Evolutionary conservation across 2,888 invertebrate genomes (phyloP).

Genomic region (Deilephila porcellus): DNA sequence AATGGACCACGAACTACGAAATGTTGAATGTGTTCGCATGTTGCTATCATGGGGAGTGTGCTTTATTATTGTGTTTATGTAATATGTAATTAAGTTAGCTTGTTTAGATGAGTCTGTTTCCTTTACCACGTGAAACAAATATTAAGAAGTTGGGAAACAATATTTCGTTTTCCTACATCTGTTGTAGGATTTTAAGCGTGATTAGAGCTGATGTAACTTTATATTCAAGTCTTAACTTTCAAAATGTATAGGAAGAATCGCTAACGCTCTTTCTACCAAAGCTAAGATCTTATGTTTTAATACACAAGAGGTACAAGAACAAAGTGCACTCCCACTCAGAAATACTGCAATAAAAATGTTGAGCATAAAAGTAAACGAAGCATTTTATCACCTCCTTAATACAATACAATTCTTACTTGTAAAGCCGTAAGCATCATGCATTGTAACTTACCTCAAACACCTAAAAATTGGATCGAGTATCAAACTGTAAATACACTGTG

Average conservation of each 20-base stretch:
- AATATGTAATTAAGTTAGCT: not conserved
- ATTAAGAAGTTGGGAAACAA: no score
- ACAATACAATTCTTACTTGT: not conserved
- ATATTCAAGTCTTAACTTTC: no score
- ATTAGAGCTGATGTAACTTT: no score
- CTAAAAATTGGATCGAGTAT: constrained; percentile 14
- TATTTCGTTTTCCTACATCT: no score
- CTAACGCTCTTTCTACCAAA: no score
- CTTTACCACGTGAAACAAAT: no score
- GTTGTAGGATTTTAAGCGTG: no score
- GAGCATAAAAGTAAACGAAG: constrained; percentile 2
- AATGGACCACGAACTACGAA: not conserved
- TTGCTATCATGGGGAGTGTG: not conserved
- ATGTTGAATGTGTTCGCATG: not conserved
- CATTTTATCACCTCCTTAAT: constrained; percentile 8
- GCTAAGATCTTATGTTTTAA: not conserved
- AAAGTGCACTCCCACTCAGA: not conserved
- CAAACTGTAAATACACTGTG: constrained; percentile 19
- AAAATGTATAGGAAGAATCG: no score
- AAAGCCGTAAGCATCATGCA: constrained; percentile 48
- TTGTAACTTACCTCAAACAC: constrained; percentile 44
- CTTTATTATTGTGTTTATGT: not conserved
- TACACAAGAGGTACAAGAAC: not conserved
- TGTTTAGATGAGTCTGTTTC: not conserved
- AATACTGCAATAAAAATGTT: not conserved